A percentile compares a stretch with the other conserved stretches of the same genome.
Evolutionary conservation across 2,113 vertebrate genomes (phyloP).

Genomic region (Corvus hawaiiensis): DNA sequence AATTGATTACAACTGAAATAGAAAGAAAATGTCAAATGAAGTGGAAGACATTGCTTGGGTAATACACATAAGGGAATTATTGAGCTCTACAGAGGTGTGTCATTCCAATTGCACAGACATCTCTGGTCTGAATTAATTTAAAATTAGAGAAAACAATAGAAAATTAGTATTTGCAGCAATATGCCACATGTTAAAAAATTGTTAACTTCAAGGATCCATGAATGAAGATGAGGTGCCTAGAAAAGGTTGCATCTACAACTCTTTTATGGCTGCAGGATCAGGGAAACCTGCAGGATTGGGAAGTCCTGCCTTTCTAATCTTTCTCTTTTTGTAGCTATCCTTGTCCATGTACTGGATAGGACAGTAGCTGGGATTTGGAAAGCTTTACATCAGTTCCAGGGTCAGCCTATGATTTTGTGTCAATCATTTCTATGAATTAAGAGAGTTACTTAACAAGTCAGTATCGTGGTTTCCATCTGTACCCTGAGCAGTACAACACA

Average conservation of each 20-base stretch:
- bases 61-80: background rate
- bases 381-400: background rate
- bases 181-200: background rate
- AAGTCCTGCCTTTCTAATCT: background rate
- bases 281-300: background rate
- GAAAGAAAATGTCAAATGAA: background rate
- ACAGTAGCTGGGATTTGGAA: background rate
- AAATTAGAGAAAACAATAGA: background rate
- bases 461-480: fast-evolving
- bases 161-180: background rate
- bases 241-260: background rate
- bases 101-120: background rate
- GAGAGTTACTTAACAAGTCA: background rate
- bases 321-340: background rate
- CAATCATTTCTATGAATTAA: background rate
- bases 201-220: background rate
- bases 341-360: background rate
- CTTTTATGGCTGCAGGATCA: background rate
- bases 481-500: background rate
- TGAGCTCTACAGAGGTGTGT: background rate
- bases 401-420: background rate
- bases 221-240: background rate
- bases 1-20: background rate
- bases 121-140: background rate
- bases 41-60: background rate